Conservation (phyloP, 2,888 invertebrate species). For the Hipparchia semele region DNA sequence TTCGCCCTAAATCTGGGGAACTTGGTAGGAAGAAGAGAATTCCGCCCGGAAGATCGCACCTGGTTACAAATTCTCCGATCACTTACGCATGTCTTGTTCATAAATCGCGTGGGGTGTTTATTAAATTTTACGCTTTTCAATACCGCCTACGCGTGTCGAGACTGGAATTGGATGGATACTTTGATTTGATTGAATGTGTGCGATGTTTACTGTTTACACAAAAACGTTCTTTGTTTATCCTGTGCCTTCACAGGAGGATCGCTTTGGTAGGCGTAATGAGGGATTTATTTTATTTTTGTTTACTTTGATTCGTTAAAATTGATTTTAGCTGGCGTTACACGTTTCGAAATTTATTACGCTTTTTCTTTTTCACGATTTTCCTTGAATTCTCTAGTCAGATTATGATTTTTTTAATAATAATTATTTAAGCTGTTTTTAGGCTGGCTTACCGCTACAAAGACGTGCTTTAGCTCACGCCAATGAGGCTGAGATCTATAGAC, state of each 20-base stretch:
- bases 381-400: too few relatives aligned
- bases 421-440: too few relatives aligned
- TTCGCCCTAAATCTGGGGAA: too few relatives aligned
- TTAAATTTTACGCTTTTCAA: conserved; percentile 16
- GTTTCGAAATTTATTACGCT: too few relatives aligned
- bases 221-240: conserved; percentile 15
- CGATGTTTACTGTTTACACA: conserved; percentile 14
- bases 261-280: conserved; percentile 6
- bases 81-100: not conserved
- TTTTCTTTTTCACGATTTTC: too few relatives aligned
- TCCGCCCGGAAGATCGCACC: not conserved
- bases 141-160: conserved; percentile 12
- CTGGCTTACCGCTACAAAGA: too few relatives aligned
- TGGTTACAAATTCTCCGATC: conserved; percentile 3
- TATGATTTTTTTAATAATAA: too few relatives aligned
- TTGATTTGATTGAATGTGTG: conserved; percentile 6
- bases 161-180: conserved; percentile 18
- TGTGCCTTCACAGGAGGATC: not conserved
- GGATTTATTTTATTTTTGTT: not conserved
- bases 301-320: not conserved
- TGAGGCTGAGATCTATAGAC: too few relatives aligned
- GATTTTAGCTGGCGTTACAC: too few relatives aligned
- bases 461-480: too few relatives aligned
- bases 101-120: conserved; percentile 3
- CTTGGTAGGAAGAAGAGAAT: too few relatives aligned